Base-by-base conservation (phyloP, 1,140 invertebrate species). In the Temnothorax curvispinosus region DNA sequence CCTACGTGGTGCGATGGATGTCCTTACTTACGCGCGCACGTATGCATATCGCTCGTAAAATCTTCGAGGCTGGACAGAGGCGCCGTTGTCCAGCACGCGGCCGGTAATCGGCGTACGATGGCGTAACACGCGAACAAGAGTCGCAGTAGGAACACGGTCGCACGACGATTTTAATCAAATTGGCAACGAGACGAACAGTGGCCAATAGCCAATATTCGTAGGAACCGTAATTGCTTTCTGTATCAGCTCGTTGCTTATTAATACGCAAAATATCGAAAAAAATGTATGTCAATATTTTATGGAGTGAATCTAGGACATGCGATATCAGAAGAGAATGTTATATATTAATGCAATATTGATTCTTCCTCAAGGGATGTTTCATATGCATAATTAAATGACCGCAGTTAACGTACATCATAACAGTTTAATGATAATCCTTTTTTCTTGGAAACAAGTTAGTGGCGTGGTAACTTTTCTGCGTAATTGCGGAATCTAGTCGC, bases 11-110 rank as follows among this genome's bases (percentile, higher is more conserved):
- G 18, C 13, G 52, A n/a, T 15, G 67, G 13, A 21, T 52, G 58
- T 64, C 38, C 41, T 80, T 56, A 80, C 67, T 41, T 27, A 71
- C 35, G 15, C 27, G 54, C 47, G 38, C 52, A 80, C 65, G 50
- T 41, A 69, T 47, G 21, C 11, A 41, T 44, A 11, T 38, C 35
- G 65, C 76, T 82, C 84, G 84, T 89, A 88, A 88, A 88, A 75
- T 86, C 64, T 67, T 15, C 47, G 32, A 64, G 54, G 35, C 13
- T 44, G 50, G 35, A 52, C 21, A 65, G 54, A 77, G 41, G 52
- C n/a, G 27, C 35, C 27, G 78, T 71, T 38, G 64, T 81, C 38
- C 38, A 32, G n/a, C 35, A 27, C 52, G 35, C 71, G 21, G 21
- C 67, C 50, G 32, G 7, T 32, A 18, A 32, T 27, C 35, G 27